Evolutionary conservation across 30 jellyfish, hydroid and myxozoan species (phyloP), one percentile per base, ranked within the genome.

Genomic region (Hydractinia symbiolongicarpus): DNA sequence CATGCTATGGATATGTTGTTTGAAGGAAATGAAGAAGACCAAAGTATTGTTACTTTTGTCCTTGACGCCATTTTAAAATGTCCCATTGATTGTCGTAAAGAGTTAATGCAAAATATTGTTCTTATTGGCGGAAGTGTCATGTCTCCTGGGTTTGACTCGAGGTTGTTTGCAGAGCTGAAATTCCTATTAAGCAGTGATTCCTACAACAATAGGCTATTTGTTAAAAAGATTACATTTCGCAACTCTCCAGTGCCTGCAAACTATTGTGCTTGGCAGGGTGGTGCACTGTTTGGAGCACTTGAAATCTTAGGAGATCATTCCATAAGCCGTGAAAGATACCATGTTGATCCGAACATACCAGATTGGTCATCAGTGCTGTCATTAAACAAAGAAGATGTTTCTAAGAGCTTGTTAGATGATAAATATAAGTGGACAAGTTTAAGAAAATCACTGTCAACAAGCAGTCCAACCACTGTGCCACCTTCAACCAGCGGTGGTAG

Each of bases 11-110:
- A 87, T 77, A 64, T 74, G 21, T 67, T 93, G 60, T 93, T 93
- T 81, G 95, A 93, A 77, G 91, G 86, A 19, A 89, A 93, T 75
- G 88, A 83, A 13, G 98, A 93, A 60, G 96, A 86, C 30, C 78
- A 88, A 61, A 87, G 96, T 9, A 78, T 93, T 79, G 89, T 96
- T 11, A 81, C 96, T 0, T 49, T 76, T 20, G 81, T 93, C 17
- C 87, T 93, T 7, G 95, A 84, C 67, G 81, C 98, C 19, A 83
- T 93, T 8, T 69, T 73, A 79, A 86, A 89, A 86, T 93, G 96
- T 15, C 98, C 98, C 9, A 84, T 93, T 40, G 98, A 93, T 76
- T 93, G 98, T 82, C 93, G 98, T 50, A 83, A 88, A 57, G 61
- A 68, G 8, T 58, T 93, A 85, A 79, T 90, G 57, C 90, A 93